Percentiles rank a stretch among this genome's conserved stretches.
phyloP scores from a whole-genome alignment of 2,797 vertebrate species.

The Odontamblyopus lacepedii region DNA sequence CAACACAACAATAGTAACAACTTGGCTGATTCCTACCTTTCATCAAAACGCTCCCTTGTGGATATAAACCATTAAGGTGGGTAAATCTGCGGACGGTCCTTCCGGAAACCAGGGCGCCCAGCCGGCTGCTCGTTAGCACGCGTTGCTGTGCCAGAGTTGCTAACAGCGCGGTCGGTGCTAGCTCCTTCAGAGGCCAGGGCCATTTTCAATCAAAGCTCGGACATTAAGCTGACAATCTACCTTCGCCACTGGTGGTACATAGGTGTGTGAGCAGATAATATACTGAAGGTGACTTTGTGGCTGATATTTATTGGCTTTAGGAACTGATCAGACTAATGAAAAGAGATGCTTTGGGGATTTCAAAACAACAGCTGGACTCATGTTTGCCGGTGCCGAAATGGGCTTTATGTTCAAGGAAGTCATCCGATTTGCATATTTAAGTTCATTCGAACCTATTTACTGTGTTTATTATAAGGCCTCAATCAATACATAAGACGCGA shows the following conservation, averaged over 20 bases:
- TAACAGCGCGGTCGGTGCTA: slow-evolving; percentile 57
- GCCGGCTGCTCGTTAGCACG: slow-evolving; percentile 53
- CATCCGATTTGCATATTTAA: background rate
- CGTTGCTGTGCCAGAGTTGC: slow-evolving; percentile 42
- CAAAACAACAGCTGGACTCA: slow-evolving; percentile 8
- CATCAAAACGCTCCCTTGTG: slow-evolving; percentile 67
- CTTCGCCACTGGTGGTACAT: too few relatives aligned
- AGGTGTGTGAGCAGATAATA: background rate
- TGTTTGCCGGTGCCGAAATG: slow-evolving; percentile 35
- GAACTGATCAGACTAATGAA: background rate
- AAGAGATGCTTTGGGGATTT: background rate
- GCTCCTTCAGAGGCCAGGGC: slow-evolving; percentile 46
- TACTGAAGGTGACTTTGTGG: background rate
- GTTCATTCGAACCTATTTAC: slow-evolving; percentile 7
- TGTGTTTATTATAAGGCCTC: background rate
- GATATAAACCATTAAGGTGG: slow-evolving; percentile 76
- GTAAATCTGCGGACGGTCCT: slow-evolving; percentile 32
- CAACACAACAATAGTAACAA: slow-evolving; percentile 71
- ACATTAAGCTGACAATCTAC: slow-evolving; percentile 14
- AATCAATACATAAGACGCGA: background rate
- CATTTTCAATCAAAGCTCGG: slow-evolving; percentile 48
- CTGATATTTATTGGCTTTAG: background rate
- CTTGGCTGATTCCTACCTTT: slow-evolving; percentile 58
- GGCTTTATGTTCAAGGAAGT: background rate
- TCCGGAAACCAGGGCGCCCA: slow-evolving; percentile 21